These are phyloP conservation scores for Eutrigla gurnardus DNA, from an alignment of 2,797 vertebrate genomes.

Conservation along the genomic window DNA sequence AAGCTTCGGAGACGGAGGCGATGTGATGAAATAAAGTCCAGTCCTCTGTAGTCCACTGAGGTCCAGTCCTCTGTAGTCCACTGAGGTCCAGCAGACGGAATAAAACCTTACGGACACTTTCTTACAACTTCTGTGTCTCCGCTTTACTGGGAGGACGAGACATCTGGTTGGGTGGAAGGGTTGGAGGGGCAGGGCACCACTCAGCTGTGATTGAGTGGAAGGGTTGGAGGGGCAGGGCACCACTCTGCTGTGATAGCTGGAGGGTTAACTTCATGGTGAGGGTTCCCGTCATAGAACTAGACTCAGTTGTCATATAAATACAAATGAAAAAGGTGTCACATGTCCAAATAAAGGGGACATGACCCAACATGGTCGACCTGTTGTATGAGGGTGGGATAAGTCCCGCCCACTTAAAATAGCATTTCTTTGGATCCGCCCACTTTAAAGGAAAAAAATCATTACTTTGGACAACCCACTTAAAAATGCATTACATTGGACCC, in stretches of 20 bases:
- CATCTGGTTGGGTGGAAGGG: not conserved
- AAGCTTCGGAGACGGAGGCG: constrained; percentile 80
- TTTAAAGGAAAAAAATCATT: no score
- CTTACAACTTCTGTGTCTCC: constrained; percentile 40
- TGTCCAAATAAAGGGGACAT: no score
- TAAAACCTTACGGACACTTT: constrained; percentile 66
- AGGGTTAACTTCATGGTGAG: not conserved
- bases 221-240: not conserved
- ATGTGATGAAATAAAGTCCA: constrained; percentile 37
- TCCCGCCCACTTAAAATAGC: no score
- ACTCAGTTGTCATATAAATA: no score
- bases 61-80: constrained; percentile 54
- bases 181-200: not conserved
- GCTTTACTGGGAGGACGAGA: constrained; percentile 1
- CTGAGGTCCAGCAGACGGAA: constrained; percentile 58
- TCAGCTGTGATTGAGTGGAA: not conserved
- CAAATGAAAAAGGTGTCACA: no score
- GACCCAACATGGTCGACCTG: no score
- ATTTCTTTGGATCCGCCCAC: no score
- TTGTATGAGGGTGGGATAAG: no score
- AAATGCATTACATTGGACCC: no score
- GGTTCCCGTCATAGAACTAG: no score
- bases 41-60: constrained; percentile 46
- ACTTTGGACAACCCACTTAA: no score
- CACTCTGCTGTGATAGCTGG: not conserved